Percentiles rank a stretch among this genome's conserved stretches.
Evolutionary conservation across 2,888 invertebrate species (phyloP).

Genomic region (Candidula unifasciata): DNA sequence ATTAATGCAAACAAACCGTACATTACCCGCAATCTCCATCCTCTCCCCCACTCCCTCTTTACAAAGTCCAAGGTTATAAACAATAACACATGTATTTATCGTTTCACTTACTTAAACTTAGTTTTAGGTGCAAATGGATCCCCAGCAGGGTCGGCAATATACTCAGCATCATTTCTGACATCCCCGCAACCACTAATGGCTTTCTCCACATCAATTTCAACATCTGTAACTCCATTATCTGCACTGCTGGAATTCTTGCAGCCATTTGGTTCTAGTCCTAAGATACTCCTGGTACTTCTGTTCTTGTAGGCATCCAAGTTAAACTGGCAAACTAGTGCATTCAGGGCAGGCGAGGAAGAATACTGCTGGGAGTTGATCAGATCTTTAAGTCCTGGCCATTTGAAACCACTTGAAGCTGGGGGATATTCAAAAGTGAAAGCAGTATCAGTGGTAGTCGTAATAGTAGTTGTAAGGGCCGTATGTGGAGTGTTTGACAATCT

Average conservation of each 20-base stretch:
- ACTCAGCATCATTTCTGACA: constrained; percentile 41
- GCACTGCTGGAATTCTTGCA: neutral
- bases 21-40: too few species aligned
- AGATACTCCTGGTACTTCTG: constrained; percentile 50
- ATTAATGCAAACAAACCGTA: too few species aligned
- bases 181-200: constrained; percentile 53
- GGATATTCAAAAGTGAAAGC: too few species aligned
- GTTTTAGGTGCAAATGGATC: constrained; percentile 55
- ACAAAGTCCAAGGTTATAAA: too few species aligned
- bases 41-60: too few species aligned
- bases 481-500: too few species aligned
- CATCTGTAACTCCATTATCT: constrained; percentile 8
- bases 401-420: constrained; percentile 15
- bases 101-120: constrained; percentile 57
- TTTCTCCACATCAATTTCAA: constrained; percentile 33
- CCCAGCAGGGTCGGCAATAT: constrained; percentile 65
- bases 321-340: constrained; percentile 35
- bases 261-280: neutral
- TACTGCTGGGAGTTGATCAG: constrained; percentile 30
- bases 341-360: constrained; percentile 47
- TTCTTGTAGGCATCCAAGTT: constrained; percentile 55
- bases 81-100: neutral
- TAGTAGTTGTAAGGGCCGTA: too few species aligned
- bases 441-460: too few species aligned
- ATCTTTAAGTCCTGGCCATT: constrained; percentile 27